A percentile compares a stretch with the other conserved stretches of the same genome.
Conservation (phyloP, 1,140 invertebrate genomes). For the Akabosia matsudoensis region DNA sequence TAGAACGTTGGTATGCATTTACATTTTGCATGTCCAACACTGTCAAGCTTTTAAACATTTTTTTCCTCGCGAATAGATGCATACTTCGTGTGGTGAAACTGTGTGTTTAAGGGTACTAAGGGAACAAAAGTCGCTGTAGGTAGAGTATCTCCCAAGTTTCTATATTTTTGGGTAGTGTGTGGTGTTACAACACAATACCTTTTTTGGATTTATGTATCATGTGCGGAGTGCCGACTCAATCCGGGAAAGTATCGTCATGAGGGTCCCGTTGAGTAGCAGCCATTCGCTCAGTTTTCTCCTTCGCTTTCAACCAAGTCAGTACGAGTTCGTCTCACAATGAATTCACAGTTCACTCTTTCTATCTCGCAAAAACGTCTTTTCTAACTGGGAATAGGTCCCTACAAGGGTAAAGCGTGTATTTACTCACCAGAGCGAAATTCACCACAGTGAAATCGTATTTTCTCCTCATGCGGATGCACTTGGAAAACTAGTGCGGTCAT, state of each 20-base stretch:
- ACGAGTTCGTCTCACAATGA: neutral
- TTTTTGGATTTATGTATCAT: constrained; percentile 21
- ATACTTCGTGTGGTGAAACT: no score
- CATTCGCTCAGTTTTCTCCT: constrained; percentile 4
- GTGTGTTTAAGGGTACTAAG: no score
- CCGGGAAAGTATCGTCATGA: constrained; percentile 7
- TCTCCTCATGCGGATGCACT: no score
- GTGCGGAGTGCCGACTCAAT: constrained; percentile 20
- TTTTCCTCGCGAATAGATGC: no score
- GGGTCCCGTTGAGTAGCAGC: constrained; percentile 19
- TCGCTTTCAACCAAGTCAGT: neutral
- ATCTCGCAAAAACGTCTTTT: neutral
- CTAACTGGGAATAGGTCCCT: neutral
- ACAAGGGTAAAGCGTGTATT: neutral
- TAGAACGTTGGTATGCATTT: no score
- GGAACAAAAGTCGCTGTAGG: no score
- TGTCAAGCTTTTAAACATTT: no score
- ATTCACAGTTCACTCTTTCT: neutral
- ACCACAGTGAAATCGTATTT: neutral
- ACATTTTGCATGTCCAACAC: no score
- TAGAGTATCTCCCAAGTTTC: no score
- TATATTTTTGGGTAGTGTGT: no score
- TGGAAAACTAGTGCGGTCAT: neutral
- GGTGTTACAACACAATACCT: no score
- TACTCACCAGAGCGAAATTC: constrained; percentile 3